These are phyloP conservation scores for Tipula unca DNA, from an alignment of 2,888 invertebrate species.

Conservation along the genomic window DNA sequence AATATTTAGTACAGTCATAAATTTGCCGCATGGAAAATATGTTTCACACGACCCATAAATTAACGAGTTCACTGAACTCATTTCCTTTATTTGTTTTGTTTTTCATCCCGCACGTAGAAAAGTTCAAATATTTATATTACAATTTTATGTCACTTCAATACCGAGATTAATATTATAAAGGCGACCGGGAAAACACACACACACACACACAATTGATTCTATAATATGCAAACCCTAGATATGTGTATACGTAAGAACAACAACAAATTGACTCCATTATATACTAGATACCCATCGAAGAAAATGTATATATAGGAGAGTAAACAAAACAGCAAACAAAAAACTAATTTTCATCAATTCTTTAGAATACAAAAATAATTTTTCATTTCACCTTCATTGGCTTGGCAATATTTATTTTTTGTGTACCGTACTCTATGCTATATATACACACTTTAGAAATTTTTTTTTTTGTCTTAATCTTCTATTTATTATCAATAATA, in stretches of 20 bases:
- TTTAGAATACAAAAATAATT: background rate
- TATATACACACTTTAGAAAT: background rate
- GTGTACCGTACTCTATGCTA: background rate
- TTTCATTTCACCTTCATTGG: conserved; percentile 8
- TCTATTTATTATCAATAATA: conserved; percentile 14
- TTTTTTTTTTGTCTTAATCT: conserved; percentile 9
- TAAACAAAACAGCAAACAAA: background rate
- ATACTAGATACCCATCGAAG: background rate
- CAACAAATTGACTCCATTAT: background rate
- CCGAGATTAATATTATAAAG: background rate
- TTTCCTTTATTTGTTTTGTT: background rate
- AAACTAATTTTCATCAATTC: conserved; percentile 14
- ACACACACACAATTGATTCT: background rate
- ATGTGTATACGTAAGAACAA: background rate
- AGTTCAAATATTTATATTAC: conserved; percentile 9
- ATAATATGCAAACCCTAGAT: background rate
- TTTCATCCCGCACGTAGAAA: background rate
- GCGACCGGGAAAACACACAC: background rate
- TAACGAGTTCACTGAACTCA: background rate
- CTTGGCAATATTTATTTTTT: background rate
- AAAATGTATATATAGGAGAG: background rate
- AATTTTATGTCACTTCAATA: background rate
- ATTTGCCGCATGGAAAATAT: background rate
- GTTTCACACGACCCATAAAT: conserved; percentile 14
- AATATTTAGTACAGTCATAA: background rate